A percentile compares a stretch with the other conserved stretches of the same genome.
phyloP scores from a whole-genome alignment of 1,140 invertebrate genomes.

The Patella vulgata region DNA sequence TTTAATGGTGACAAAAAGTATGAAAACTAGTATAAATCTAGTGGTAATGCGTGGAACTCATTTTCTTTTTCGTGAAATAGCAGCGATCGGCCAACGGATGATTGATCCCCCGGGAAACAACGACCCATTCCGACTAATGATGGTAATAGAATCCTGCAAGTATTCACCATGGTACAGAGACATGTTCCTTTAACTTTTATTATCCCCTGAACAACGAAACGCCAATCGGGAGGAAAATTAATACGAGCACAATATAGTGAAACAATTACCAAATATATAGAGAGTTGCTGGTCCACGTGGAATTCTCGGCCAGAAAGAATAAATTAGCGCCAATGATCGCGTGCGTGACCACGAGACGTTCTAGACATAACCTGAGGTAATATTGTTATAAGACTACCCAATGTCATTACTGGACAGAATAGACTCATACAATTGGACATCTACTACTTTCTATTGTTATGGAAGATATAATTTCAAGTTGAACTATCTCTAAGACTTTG shows the following conservation, averaged over 20 bases:
- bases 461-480: conserved; percentile 5
- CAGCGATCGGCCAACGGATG: too few relatives aligned
- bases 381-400: conserved; percentile 6
- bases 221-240: conserved; percentile 24
- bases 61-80: too few relatives aligned
- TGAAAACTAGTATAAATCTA: too few relatives aligned
- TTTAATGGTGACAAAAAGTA: too few relatives aligned
- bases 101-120: too few relatives aligned
- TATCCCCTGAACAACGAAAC: conserved; percentile 1
- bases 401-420: conserved; percentile 6
- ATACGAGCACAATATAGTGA: conserved; percentile 16
- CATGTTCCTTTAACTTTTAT: background rate
- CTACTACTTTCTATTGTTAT: conserved; percentile 9
- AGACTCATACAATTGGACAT: conserved; percentile 2
- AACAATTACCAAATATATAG: conserved; percentile 22
- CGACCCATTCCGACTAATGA: too few relatives aligned
- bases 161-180: too few relatives aligned
- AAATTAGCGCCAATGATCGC: background rate
- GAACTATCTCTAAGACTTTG: conserved; percentile 1
- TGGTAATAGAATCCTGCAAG: too few relatives aligned
- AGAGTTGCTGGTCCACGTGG: background rate
- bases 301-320: background rate
- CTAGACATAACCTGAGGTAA: conserved; percentile 9
- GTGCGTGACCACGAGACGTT: conserved; percentile 6
- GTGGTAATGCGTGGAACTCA: too few relatives aligned